Conservation (phyloP, 1,140 invertebrate genomes). For the Drosophila obscura region DNA sequence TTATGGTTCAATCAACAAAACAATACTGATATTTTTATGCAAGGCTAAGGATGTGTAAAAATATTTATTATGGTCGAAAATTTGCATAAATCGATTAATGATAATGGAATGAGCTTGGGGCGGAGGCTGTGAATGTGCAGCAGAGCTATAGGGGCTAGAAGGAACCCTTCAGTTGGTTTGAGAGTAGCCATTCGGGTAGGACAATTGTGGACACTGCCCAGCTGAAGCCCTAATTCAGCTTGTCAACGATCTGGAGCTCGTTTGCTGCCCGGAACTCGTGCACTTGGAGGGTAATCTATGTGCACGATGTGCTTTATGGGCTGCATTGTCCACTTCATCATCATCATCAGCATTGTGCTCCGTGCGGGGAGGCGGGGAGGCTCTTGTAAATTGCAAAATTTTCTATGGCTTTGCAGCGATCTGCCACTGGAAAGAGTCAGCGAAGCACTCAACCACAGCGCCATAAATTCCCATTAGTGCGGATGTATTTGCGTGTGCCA, state of each 20-base stretch:
- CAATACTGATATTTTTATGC: not conserved
- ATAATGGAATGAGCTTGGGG: slow-evolving; percentile 8
- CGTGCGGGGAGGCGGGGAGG: not conserved
- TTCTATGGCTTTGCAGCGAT: slow-evolving; percentile 45
- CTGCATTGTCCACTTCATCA: slow-evolving; percentile 33
- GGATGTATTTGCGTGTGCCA: slow-evolving; percentile 48
- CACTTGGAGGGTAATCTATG: slow-evolving; percentile 70
- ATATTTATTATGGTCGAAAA: slow-evolving; percentile 12
- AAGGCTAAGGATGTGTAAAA: slow-evolving; percentile 1
- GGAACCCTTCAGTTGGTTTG: not conserved
- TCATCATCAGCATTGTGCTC: slow-evolving; percentile 17
- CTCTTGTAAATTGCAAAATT: slow-evolving; percentile 58
- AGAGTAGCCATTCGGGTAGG: slow-evolving; percentile 13
- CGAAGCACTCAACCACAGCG: slow-evolving; percentile 36
- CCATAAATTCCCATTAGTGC: slow-evolving; percentile 63
- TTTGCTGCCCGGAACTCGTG: slow-evolving; percentile 54
- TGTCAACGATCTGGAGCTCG: slow-evolving; percentile 39
- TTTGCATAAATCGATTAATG: slow-evolving; percentile 52
- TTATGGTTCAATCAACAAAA: slow-evolving; percentile 33
- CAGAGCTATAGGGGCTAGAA: not conserved
- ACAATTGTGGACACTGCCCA: slow-evolving; percentile 17
- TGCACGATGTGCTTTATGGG: slow-evolving; percentile 54
- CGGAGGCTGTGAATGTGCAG: not conserved
- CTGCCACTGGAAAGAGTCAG: slow-evolving; percentile 27
- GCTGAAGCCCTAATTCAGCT: slow-evolving; percentile 27